phyloP scores from a whole-genome alignment of 2,113 vertebrate genomes.

The Dipodomys stephensi region DNA sequence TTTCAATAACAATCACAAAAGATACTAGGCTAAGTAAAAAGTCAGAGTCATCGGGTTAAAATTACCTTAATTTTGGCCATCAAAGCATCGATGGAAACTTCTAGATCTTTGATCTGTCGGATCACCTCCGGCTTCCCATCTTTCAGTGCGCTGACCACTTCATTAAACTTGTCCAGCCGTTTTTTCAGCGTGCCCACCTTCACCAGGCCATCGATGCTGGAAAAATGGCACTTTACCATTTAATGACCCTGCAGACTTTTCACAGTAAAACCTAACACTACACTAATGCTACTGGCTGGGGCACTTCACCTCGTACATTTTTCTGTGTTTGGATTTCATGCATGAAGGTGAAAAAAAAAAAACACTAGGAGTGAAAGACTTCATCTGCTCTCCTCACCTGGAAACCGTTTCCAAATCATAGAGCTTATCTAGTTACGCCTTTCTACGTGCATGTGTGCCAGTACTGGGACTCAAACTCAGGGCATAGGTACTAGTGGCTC shows the following conservation, averaged over 20 bases:
- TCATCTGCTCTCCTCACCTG: too few species aligned
- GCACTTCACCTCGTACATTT: neutral
- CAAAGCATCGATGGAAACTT: constrained; percentile 90
- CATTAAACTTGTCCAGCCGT: constrained; percentile 93
- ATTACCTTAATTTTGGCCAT: constrained; percentile 93
- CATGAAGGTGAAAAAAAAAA: neutral
- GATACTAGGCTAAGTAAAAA: constrained; percentile 7
- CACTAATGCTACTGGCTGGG: neutral
- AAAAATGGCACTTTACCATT: constrained; percentile 29
- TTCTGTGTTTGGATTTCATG: neutral
- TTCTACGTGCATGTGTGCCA: too few species aligned
- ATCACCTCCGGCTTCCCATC: constrained; percentile 95
- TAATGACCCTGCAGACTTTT: neutral
- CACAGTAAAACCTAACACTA: neutral
- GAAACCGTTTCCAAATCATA: constrained; percentile 16
- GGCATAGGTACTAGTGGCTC: too few species aligned
- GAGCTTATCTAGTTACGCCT: too few species aligned
- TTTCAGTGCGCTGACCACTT: constrained; percentile 94
- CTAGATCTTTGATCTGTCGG: constrained; percentile 92
- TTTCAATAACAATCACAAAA: constrained; percentile 40
- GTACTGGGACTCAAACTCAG: neutral
- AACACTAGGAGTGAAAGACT: too few species aligned
- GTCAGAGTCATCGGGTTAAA: constrained; percentile 7
- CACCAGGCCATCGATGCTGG: constrained; percentile 94
- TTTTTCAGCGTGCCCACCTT: constrained; percentile 94